Conservation (phyloP, 2,888 invertebrate genomes). For the Diplolepis rosae region DNA sequence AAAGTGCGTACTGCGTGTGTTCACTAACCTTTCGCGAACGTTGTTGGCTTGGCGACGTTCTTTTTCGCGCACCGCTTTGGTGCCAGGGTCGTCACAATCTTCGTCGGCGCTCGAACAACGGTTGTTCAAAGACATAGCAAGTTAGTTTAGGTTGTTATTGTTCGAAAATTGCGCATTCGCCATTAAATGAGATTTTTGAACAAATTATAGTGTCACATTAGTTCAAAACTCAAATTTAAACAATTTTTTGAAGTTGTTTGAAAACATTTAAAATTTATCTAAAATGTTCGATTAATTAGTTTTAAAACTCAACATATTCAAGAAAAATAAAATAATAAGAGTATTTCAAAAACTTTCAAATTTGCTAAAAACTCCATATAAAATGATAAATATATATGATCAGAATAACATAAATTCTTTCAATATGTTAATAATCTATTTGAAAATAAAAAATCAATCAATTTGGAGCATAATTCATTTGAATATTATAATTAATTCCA, state of each 20-base stretch:
- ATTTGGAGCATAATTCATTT: no score
- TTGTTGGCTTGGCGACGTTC: conserved; percentile 98
- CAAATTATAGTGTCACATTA: background rate
- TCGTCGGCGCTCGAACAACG: conserved; percentile 90
- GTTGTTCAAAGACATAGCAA: conserved; percentile 70
- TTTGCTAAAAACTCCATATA: no score
- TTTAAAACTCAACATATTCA: background rate
- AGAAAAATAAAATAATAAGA: background rate
- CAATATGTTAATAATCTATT: no score
- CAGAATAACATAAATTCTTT: no score
- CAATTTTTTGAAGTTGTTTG: background rate
- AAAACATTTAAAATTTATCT: background rate
- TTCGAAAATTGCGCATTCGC: background rate
- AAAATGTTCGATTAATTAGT: background rate
- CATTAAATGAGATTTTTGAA: background rate
- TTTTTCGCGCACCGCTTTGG: conserved; percentile 94
- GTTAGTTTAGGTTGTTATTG: conserved; percentile 59
- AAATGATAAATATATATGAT: no score
- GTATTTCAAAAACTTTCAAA: no score
- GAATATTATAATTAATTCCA: no score
- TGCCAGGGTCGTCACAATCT: conserved; percentile 87
- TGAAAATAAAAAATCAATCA: no score
- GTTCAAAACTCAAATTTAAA: no score
- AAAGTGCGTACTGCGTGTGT: conserved; percentile 73
- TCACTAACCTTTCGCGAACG: conserved; percentile 93